phyloP scores from a whole-genome alignment of 2,113 vertebrate genomes.

The Albula glossodonta region DNA sequence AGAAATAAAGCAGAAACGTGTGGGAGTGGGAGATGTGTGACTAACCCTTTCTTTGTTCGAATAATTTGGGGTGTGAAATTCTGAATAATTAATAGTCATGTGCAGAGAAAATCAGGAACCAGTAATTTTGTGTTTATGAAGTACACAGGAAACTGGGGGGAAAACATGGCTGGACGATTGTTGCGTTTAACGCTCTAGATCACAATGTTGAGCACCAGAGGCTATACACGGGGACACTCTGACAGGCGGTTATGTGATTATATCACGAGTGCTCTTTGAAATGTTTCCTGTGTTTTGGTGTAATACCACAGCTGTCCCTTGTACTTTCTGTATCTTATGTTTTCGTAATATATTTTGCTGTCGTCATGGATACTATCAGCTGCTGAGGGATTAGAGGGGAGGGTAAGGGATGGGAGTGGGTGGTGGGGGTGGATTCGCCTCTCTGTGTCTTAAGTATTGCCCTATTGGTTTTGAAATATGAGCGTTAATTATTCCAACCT shows the following conservation, averaged over 20 bases:
- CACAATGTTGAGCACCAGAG: background rate
- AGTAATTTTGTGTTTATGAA: background rate
- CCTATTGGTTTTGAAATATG: background rate
- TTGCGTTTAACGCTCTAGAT: background rate
- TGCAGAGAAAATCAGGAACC: background rate
- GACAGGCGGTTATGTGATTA: background rate
- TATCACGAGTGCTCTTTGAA: background rate
- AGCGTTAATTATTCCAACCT: conserved; percentile 19
- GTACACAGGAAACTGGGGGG: background rate
- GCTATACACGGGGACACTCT: background rate
- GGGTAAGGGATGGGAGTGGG: no score
- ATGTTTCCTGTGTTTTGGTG: background rate
- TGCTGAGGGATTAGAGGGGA: no score
- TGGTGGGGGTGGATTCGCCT: no score
- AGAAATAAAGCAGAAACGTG: background rate
- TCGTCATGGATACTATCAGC: background rate
- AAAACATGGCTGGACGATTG: background rate
- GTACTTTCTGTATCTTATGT: background rate
- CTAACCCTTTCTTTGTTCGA: background rate
- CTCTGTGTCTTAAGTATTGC: background rate
- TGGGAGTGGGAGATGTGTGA: background rate
- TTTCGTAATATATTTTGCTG: background rate
- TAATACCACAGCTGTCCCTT: background rate
- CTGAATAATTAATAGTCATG: background rate
- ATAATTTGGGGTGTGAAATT: background rate